Conservation (phyloP, 2,797 vertebrate species). For the Huso huso region DNA sequence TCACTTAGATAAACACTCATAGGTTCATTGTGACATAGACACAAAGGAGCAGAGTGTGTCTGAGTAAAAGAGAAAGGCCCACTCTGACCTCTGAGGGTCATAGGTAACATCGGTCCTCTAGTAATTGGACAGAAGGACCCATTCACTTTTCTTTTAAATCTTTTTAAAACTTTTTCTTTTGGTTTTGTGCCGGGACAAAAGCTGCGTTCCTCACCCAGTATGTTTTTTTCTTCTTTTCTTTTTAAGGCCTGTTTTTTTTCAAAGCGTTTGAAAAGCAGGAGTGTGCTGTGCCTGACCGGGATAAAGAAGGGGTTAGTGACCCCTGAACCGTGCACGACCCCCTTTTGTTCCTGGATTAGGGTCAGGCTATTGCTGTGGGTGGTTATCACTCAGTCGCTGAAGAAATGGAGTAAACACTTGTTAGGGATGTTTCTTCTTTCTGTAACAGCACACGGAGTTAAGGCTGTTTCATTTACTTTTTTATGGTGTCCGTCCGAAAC, state of each 20-base stretch:
- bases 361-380: no score
- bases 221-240: constrained; percentile 57
- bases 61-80: constrained; percentile 54
- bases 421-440: no score
- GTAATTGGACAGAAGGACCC: constrained; percentile 79
- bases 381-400: no score
- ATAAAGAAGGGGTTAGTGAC: no score
- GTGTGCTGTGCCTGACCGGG: no score
- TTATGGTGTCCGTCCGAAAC: no score
- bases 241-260: constrained; percentile 58
- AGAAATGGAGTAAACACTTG: no score
- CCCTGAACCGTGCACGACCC: no score
- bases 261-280: constrained; percentile 69
- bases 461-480: no score
- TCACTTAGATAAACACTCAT: constrained; percentile 67
- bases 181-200: constrained; percentile 55
- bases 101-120: constrained; percentile 60
- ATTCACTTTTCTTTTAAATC: constrained; percentile 75
- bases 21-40: constrained; percentile 68
- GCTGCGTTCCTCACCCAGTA: constrained; percentile 64
- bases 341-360: no score
- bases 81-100: constrained; percentile 63
- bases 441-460: no score
- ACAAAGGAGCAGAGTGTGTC: constrained; percentile 73
- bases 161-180: constrained; percentile 56